Conservation (phyloP, 2,113 vertebrate genomes). For the Gambusia holbrooki region DNA sequence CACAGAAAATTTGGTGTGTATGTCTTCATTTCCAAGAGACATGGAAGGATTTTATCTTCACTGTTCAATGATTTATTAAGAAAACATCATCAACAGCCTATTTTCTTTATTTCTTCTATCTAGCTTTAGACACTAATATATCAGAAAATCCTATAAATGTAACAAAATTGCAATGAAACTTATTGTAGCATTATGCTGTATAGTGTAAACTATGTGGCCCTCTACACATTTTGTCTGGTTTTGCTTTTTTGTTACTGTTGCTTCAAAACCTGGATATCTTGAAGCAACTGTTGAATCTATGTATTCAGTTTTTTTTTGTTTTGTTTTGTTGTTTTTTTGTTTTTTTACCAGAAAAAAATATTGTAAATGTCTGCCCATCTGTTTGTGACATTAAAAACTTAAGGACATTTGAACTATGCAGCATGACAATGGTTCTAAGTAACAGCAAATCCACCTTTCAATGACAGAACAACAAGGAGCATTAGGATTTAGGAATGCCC, state of each 20-base stretch:
- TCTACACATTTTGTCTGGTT: no score
- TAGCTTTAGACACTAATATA: background rate
- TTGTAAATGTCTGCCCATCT: background rate
- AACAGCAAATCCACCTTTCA: background rate
- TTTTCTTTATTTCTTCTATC: no score
- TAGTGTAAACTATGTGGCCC: no score
- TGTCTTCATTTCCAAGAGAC: background rate
- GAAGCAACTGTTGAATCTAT: background rate
- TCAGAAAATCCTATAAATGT: background rate
- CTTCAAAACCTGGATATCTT: background rate
- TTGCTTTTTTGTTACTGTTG: background rate
- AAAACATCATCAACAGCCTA: no score
- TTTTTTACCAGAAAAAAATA: background rate
- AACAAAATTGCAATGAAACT: no score
- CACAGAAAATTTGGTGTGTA: background rate
- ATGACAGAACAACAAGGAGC: background rate
- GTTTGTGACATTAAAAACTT: background rate
- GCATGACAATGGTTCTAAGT: background rate
- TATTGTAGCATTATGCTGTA: no score
- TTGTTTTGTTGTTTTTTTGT: no score
- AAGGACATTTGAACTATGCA: background rate
- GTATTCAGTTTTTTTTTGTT: background rate
- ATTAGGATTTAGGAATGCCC: background rate
- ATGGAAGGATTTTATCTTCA: no score
- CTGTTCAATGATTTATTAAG: no score